Evolutionary conservation across 2,888 invertebrate genomes (phyloP).

Genomic region (Lasioglossum calceatum): DNA sequence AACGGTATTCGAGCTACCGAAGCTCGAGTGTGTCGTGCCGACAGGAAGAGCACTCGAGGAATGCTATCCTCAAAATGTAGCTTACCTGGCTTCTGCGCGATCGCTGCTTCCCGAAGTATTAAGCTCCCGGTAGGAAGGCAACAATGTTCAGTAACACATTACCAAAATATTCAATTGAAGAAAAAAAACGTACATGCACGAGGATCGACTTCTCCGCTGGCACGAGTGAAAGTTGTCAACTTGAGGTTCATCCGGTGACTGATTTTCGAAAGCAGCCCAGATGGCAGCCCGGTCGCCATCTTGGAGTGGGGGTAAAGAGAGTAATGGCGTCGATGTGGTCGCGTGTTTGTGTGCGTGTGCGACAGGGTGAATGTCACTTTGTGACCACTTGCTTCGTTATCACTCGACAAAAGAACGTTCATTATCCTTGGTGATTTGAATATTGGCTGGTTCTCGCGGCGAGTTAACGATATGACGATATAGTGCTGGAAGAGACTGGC

Average conservation of each 20-base stretch:
- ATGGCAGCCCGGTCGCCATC: background rate
- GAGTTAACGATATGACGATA: slow-evolving; percentile 39
- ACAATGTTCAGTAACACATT: background rate
- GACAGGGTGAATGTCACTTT: slow-evolving; percentile 62
- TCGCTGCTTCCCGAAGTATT: background rate
- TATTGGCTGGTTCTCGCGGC: slow-evolving; percentile 50
- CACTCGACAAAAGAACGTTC: slow-evolving; percentile 61
- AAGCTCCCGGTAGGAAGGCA: background rate
- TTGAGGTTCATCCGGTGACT: background rate
- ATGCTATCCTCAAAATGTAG: background rate
- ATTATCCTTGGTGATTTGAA: slow-evolving; percentile 55
- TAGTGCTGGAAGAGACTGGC: slow-evolving; percentile 45
- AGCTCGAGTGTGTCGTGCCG: background rate
- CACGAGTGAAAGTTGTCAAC: slow-evolving; percentile 3
- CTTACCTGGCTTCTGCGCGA: background rate
- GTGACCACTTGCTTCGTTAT: slow-evolving; percentile 61
- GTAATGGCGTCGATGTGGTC: slow-evolving; percentile 32
- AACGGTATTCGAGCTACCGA: background rate
- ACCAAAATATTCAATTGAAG: background rate
- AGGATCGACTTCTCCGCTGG: background rate
- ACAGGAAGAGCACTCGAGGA: background rate
- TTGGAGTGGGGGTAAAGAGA: background rate
- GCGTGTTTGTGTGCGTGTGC: slow-evolving; percentile 14
- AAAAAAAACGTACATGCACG: background rate
- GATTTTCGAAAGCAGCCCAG: background rate